phyloP scores from a whole-genome alignment of 2,797 vertebrate genomes.

The Sarcoramphus papa region DNA sequence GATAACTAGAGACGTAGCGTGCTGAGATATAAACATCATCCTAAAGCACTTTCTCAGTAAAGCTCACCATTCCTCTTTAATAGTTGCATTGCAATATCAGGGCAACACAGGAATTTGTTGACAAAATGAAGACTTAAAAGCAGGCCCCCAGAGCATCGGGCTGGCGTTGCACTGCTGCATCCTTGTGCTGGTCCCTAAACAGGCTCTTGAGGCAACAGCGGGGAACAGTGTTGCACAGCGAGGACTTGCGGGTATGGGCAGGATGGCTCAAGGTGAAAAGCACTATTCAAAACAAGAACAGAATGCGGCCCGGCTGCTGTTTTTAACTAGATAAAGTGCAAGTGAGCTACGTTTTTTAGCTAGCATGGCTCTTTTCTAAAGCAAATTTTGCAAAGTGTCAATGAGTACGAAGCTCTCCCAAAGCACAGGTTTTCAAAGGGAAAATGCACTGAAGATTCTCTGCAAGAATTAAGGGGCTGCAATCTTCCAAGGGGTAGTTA shows the following conservation, averaged over 20 bases:
- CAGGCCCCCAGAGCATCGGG: background rate
- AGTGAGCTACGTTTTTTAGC: background rate
- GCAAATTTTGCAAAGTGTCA: background rate
- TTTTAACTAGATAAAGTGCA: background rate
- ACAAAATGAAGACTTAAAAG: background rate
- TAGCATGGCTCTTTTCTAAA: background rate
- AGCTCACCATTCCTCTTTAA: background rate
- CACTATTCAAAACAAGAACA: background rate
- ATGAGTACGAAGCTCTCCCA: background rate
- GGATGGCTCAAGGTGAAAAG: background rate
- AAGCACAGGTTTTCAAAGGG: background rate
- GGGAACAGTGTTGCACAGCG: accelerated
- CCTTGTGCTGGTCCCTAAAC: background rate
- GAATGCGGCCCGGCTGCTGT: background rate
- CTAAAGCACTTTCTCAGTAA: background rate
- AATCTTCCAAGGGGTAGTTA: background rate
- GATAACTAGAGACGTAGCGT: background rate
- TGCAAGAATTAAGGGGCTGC: background rate
- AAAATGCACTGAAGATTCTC: background rate
- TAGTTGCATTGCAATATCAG: background rate
- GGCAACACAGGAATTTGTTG: background rate
- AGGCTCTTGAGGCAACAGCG: background rate
- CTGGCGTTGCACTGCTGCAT: background rate
- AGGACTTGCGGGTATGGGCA: background rate
- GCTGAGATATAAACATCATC: background rate